Evolutionary conservation across 2,797 vertebrate species (phyloP), one percentile per base, ranked within the genome.

Genomic region (Jordanella pulchra): DNA sequence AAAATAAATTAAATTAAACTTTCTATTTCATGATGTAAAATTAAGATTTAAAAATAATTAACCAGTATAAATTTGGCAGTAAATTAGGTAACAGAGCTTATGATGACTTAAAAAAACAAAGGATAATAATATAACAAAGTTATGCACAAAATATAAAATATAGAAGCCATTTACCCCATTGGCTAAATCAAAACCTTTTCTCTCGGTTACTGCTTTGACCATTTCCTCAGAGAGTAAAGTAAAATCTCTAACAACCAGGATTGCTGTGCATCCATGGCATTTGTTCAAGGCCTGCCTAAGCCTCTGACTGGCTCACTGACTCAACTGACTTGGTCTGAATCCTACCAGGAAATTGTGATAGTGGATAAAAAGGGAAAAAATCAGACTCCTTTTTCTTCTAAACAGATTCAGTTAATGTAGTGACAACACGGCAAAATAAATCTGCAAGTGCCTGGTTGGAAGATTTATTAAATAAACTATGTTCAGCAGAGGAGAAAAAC

Each of bases 251-350:
- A 77, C 81, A 72, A 77, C 58, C 66, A 73, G 71, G 58, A 80
- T 77, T 82, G 63, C 71, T 47, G 65, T 51, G 73, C 45, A n/a
- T 80, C 72, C 17, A 9, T 78, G 86, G 82, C 71, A 68, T 85
- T 76, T 67, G 61, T 87, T 86, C 81, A 81, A 88, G 72, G 76
- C 67, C 76, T 71, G 51, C 67, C 76, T 76, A 68, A 76, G 77
- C 71, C 73, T 85, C 79, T 67, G 18, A 75, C 72, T 86, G 87
- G 87, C 84, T 88, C 86, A 88, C 84, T 39, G 35, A 39, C 35
- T 39, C 35, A 39, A 39, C 35, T 39, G 35, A 39, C 74, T 76
- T 86, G 83, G 83, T 80, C 67, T 58, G 71, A 77, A 42, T 84
- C 87, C 83, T 64, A 81, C 75, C 18, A 76, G 83, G 75, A 86